A percentile compares a stretch with the other conserved stretches of the same genome.
phyloP scores from a whole-genome alignment of 64 coral and sea anemone species.

The Montipora cactus region DNA sequence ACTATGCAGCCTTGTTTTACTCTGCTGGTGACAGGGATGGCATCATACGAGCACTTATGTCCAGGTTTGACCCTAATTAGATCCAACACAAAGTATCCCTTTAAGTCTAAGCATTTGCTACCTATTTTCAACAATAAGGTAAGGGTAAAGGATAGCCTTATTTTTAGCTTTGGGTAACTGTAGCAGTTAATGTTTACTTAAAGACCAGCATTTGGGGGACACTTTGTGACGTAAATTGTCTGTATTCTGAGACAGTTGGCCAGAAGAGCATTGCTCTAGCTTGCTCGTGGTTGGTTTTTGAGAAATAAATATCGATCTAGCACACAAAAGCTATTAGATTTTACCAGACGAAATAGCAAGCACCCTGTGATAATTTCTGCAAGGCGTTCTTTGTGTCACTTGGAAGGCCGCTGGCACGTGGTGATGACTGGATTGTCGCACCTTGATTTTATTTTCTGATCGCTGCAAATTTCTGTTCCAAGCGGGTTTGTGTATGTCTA shows the following conservation, averaged over 20 bases:
- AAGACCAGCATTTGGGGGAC: neutral
- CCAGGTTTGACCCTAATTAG: too few relatives aligned
- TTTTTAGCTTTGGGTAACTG: too few relatives aligned
- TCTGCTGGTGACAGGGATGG: constrained; percentile 26
- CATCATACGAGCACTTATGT: neutral
- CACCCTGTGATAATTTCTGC: neutral
- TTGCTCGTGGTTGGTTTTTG: neutral
- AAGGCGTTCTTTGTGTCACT: neutral
- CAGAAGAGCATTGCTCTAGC: neutral
- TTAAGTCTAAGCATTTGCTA: too few relatives aligned
- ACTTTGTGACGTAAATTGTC: too few relatives aligned
- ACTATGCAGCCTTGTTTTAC: constrained; percentile 42
- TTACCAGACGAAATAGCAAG: neutral
- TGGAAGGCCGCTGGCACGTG: neutral
- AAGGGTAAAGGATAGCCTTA: too few relatives aligned
- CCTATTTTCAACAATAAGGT: too few relatives aligned
- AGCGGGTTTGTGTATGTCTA: neutral
- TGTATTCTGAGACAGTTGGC: neutral
- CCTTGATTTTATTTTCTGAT: neutral
- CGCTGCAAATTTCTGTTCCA: neutral
- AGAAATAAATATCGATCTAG: neutral
- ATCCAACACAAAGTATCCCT: too few relatives aligned
- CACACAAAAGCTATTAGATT: too few relatives aligned
- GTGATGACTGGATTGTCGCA: neutral
- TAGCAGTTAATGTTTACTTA: too few relatives aligned